Conservation (phyloP, 2,797 vertebrate species). For the Natrix natrix region DNA sequence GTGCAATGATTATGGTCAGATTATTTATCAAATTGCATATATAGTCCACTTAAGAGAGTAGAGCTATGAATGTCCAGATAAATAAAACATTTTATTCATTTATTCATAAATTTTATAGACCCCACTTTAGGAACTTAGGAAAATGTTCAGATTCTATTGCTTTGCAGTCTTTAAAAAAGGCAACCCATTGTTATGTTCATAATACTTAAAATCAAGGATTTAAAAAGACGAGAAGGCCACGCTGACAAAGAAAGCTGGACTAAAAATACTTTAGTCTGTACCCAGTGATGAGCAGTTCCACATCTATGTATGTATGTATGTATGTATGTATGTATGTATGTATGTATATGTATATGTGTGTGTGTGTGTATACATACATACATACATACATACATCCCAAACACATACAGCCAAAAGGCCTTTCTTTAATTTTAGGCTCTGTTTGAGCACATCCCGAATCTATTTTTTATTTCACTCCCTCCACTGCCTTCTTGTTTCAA, state of each 20-base stretch:
- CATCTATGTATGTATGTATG: background rate
- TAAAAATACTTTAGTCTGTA: background rate
- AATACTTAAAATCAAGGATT: background rate
- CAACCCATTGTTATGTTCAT: background rate
- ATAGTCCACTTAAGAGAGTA: background rate
- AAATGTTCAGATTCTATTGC: background rate
- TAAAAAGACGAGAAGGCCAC: background rate
- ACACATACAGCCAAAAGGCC: background rate
- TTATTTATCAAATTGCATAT: background rate
- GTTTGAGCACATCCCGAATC: background rate
- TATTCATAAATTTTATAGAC: background rate
- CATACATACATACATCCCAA: background rate
- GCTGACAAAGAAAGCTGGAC: too few relatives aligned
- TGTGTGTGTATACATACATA: too few relatives aligned
- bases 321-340: background rate
- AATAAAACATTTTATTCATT: background rate
- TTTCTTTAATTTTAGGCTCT: background rate
- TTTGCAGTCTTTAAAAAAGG: background rate
- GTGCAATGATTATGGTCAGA: background rate
- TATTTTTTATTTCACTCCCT: background rate
- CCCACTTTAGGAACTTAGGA: background rate
- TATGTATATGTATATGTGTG: too few relatives aligned
- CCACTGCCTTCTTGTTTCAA: background rate
- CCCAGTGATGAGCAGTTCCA: background rate
- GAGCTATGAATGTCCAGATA: background rate